Evolutionary conservation across 2,797 vertebrate species (phyloP), one percentile per base, ranked within the genome.

Genomic region (Lepidocolaptes lacrymiger): DNA sequence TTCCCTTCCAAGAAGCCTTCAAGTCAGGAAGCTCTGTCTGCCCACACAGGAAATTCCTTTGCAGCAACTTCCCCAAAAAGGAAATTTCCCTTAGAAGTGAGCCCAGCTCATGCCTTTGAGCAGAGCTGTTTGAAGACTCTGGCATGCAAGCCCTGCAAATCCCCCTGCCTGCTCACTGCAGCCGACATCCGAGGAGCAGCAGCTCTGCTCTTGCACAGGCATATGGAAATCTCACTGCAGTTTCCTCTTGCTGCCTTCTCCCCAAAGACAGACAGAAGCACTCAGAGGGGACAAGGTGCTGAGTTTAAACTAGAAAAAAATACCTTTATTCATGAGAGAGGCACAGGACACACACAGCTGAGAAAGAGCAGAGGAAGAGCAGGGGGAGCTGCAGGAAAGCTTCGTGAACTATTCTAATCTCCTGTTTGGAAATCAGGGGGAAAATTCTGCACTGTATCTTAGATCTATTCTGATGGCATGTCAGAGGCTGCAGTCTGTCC

Each of bases 41-140:
- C 99, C 99, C 99, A 99, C 99, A 99, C 99, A 99, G 99, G 99
- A 99, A 99, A 99, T 99, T 99, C 99, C 99, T 99, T 98, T 98
- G 99, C 99, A 99, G 98, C 98, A 98, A 98, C 98, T 99, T 99
- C 99, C 99, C 99, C 98, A 98, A 98, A 98, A 98, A 99, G 99
- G 99, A 99, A 99, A 99, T 99, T 99, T 99, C 99, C 99, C 98
- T 98, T 98, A 98, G 97, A 98, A 98, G 98, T 96, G 89, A 97
- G 97, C 97, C 97, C 97, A 97, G 97, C 98, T 97, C 97, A 97
- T 97, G 97, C 96, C 97, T 98, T 97, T 97, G 97, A 98, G 98
- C 94, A 96, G 96, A 96, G 96, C 96, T 95, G 97, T 97, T 97
- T 98, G 97, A 98, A 98, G 95, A 97, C 94, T 94, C 95, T 98